A percentile compares a stretch with the other conserved stretches of the same genome.
Conservation (phyloP, 2,113 vertebrate species). For the Aleadryas rufinucha region DNA sequence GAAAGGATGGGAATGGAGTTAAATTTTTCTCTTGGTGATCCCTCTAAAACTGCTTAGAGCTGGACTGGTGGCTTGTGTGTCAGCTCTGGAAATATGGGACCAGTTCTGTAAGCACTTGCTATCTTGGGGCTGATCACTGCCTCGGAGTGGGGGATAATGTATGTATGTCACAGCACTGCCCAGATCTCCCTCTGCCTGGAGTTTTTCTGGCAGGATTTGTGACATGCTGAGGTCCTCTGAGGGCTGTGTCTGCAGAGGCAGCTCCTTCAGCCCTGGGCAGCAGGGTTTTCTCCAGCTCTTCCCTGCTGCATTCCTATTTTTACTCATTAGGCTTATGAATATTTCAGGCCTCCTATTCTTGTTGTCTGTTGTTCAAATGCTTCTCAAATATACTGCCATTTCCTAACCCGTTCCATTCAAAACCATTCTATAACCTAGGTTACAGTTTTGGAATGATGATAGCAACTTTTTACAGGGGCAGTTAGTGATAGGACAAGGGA, state of each 20-base stretch:
- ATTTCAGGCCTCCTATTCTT: background rate
- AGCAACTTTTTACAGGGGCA: background rate
- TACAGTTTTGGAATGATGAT: background rate
- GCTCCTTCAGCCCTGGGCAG: background rate
- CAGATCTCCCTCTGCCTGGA: background rate
- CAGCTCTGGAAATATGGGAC: background rate
- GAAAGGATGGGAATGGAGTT: background rate
- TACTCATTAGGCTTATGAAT: background rate
- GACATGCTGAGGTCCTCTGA: background rate
- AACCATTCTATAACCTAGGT: background rate
- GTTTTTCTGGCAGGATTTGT: background rate
- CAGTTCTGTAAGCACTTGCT: background rate
- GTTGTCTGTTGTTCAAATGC: background rate
- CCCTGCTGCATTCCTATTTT: background rate
- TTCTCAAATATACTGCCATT: background rate
- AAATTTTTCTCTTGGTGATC: background rate
- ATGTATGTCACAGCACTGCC: background rate
- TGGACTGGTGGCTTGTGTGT: background rate
- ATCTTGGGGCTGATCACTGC: background rate
- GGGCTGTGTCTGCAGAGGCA: background rate
- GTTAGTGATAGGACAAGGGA: background rate
- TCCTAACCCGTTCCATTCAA: background rate
- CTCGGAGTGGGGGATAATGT: background rate
- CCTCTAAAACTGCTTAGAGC: background rate
- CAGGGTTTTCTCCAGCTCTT: background rate